These are phyloP conservation scores for Seriola rivoliana DNA, from an alignment of 2,113 vertebrate species.

Conservation along the genomic window DNA sequence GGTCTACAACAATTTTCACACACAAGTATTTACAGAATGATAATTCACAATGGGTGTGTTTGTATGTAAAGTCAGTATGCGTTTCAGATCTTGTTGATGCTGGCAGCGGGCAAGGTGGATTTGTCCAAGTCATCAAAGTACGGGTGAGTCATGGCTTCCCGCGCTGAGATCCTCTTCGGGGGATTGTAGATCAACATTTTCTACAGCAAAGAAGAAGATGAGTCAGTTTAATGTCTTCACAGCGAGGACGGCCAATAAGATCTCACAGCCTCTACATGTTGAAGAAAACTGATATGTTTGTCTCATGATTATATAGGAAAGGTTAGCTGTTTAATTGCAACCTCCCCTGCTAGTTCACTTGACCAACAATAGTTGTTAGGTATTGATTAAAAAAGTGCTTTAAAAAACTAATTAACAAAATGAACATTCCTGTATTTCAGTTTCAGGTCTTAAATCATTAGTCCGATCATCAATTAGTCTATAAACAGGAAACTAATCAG, in stretches of 20 bases:
- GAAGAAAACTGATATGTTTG: neutral
- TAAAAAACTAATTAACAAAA: too few species aligned
- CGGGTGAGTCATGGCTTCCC: slow-evolving; percentile 91
- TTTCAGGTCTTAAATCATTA: too few species aligned
- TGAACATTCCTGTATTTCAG: too few species aligned
- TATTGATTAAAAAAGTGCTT: too few species aligned
- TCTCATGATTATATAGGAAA: neutral
- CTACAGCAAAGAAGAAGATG: slow-evolving; percentile 76
- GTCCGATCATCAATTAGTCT: too few species aligned
- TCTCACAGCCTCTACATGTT: too few species aligned
- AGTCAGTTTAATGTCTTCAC: neutral
- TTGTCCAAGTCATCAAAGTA: slow-evolving; percentile 97
- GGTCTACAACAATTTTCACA: slow-evolving; percentile 36
- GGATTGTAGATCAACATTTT: slow-evolving; percentile 98
- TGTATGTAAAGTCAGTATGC: neutral
- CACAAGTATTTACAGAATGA: slow-evolving; percentile 80
- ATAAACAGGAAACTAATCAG: too few species aligned
- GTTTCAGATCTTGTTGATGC: slow-evolving; percentile 82
- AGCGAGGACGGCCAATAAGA: neutral
- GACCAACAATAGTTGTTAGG: neutral
- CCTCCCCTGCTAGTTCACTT: neutral
- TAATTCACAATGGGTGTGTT: slow-evolving; percentile 47
- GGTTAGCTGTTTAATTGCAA: neutral
- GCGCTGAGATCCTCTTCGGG: slow-evolving; percentile 94
- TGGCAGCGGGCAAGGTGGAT: slow-evolving; percentile 88